Base-by-base conservation (phyloP, 2,113 vertebrate genomes). In the Arvicanthis niloticus region DNA sequence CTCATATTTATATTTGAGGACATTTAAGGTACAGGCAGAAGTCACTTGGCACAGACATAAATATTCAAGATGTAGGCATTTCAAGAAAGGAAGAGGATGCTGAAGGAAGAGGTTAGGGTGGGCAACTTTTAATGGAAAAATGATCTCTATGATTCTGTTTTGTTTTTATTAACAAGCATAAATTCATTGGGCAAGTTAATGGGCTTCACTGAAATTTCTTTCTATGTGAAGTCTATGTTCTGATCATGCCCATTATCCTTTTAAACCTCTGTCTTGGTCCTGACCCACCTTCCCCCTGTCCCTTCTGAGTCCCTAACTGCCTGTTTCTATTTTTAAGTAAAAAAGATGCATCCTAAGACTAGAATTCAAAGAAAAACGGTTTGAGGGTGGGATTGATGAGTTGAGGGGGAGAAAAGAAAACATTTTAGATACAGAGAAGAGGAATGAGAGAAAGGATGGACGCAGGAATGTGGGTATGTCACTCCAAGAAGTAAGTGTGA, bases 401-500 rank as follows among this genome's bases (percentile, higher is more conserved):
- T 88, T 12, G 11, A 95, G 42, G 45, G 4, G 45, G 31, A 88
- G 0, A 29, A 89, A 88, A 91, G 45, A 80, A 93, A 62, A 17
- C 9, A 76, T 89, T 95, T 94, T 80, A 77, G 77, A 82, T 68
- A 48, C 9, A 89, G 22, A 40, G 7, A 91, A 88, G 42, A 73
- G 9, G 17, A 80, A 65, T 70, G 45, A 70, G 22, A 92, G 34
- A 96, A 88, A 26, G 70, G 45, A 76, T 48, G 34, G 45, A 82
- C 9, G 3, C 42, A 91, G 68, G 73, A 95, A 95, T 96, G 51
- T 73, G 22, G 22, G 13, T 56, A 65, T 60, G 76, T 91, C 51
- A 70, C 60, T 94, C 2, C 91, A 85, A 81, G 86, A 72, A 89
- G 56, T n/a, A 11, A 81, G 22, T 94, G 53, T 93, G 72, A 91